These are phyloP conservation scores for Scomber colias DNA, from an alignment of 2,113 vertebrate species.

Conservation along the genomic window DNA sequence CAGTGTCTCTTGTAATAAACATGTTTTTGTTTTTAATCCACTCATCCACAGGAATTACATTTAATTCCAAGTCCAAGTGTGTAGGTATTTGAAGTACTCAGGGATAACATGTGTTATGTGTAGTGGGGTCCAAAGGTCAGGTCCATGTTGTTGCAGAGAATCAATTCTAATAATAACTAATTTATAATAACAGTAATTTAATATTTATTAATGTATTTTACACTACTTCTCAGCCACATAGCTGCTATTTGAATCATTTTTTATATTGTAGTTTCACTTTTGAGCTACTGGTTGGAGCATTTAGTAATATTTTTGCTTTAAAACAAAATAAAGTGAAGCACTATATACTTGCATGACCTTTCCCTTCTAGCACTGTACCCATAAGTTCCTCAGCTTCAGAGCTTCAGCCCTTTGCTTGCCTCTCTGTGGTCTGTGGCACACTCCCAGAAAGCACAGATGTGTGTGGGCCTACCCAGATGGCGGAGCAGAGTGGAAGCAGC, in stretches of 20 bases:
- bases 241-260: background rate
- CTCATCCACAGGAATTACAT: background rate
- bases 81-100: background rate
- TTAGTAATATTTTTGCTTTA: background rate
- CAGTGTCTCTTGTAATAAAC: background rate
- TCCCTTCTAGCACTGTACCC: background rate
- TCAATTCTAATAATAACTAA: too few species aligned
- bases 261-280: background rate
- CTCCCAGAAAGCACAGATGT: conserved; percentile 75
- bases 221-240: background rate
- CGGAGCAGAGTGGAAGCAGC: conserved; percentile 46
- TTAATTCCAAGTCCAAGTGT: too few species aligned
- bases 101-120: background rate
- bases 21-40: background rate
- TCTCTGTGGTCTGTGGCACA: conserved; percentile 50
- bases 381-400: conserved; percentile 41
- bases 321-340: background rate
- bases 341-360: background rate
- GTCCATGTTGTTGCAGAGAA: too few species aligned
- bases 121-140: background rate
- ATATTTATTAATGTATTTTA: background rate
- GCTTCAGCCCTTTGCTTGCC: conserved; percentile 25
- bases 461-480: conserved; percentile 79
- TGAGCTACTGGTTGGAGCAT: background rate
- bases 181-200: too few species aligned